These are phyloP conservation scores for Esox masquinongy DNA, from an alignment of 2,797 vertebrate genomes.

Conservation along the genomic window DNA sequence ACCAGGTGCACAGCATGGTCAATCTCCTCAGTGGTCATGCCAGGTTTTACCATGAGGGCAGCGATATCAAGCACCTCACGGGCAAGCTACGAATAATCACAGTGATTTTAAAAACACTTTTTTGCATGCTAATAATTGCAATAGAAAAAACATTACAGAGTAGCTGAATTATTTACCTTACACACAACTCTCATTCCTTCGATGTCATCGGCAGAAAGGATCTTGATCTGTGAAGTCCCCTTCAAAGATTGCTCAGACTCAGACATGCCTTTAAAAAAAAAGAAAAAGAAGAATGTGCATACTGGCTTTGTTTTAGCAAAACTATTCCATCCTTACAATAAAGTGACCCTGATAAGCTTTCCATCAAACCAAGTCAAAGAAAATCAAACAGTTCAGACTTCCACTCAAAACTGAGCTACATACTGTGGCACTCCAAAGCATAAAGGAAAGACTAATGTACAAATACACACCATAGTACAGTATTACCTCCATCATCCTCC, in stretches of 20 bases:
- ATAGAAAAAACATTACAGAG: neutral
- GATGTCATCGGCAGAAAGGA: slow-evolving; percentile 90
- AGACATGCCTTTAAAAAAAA: slow-evolving; percentile 85
- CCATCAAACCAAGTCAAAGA: neutral
- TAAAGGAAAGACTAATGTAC: neutral
- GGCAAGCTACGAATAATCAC: slow-evolving; percentile 80
- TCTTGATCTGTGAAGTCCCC: slow-evolving; percentile 98
- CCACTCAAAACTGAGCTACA: neutral
- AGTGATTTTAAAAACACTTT: neutral
- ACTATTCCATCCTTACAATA: neutral
- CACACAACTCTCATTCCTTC: slow-evolving; percentile 94
- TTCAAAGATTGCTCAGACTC: slow-evolving; percentile 97
- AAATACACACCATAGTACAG: neutral
- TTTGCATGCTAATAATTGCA: neutral
- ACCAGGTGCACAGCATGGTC: slow-evolving; percentile 98
- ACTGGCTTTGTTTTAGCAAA: slow-evolving; percentile 30
- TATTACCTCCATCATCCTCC: neutral
- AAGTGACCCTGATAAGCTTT: neutral
- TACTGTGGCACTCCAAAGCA: neutral
- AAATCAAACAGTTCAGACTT: neutral
- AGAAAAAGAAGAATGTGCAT: slow-evolving; percentile 26
- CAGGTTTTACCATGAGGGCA: slow-evolving; percentile 93
- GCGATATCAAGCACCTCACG: slow-evolving; percentile 95
- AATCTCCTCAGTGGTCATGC: slow-evolving; percentile 96
- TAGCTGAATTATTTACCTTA: slow-evolving; percentile 75